Percentiles rank a stretch among this genome's conserved stretches.
phyloP scores from a whole-genome alignment of 2,888 invertebrate species.

The Drosophila infuscata region DNA sequence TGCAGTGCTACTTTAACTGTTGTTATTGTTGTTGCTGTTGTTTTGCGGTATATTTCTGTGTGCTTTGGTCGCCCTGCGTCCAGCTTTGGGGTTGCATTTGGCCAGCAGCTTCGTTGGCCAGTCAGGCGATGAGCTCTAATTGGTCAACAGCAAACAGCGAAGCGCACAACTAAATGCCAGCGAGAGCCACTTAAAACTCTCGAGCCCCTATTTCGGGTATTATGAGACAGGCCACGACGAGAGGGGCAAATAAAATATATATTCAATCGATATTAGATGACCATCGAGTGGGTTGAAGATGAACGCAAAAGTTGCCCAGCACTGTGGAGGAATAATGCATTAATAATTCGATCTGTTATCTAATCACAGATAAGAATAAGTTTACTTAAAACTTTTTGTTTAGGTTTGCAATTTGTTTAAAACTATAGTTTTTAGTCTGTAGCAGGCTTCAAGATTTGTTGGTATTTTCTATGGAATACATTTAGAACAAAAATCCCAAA shows the following conservation, averaged over 20 bases:
- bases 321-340: not conserved
- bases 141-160: slow-evolving; percentile 58
- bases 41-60: slow-evolving; percentile 51
- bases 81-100: slow-evolving; percentile 59
- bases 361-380: not conserved
- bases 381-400: not conserved
- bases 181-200: slow-evolving; percentile 58
- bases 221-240: not conserved
- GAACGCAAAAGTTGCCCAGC: not conserved
- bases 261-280: slow-evolving; percentile 43
- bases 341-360: not conserved
- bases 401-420: not conserved
- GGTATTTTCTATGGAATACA: not conserved
- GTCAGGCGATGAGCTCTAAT: slow-evolving; percentile 59
- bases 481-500: no score
- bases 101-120: slow-evolving; percentile 52
- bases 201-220: slow-evolving; percentile 60
- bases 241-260: slow-evolving; percentile 3
- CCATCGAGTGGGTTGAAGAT: slow-evolving; percentile 1
- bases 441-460: not conserved
- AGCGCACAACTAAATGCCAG: slow-evolving; percentile 13
- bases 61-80: slow-evolving; percentile 27
- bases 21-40: slow-evolving; percentile 26
- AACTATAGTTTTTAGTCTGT: no score
- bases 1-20: slow-evolving; percentile 32